Conservation (phyloP, 2,113 vertebrate species). For the Phalacrocorax brasilianus region DNA sequence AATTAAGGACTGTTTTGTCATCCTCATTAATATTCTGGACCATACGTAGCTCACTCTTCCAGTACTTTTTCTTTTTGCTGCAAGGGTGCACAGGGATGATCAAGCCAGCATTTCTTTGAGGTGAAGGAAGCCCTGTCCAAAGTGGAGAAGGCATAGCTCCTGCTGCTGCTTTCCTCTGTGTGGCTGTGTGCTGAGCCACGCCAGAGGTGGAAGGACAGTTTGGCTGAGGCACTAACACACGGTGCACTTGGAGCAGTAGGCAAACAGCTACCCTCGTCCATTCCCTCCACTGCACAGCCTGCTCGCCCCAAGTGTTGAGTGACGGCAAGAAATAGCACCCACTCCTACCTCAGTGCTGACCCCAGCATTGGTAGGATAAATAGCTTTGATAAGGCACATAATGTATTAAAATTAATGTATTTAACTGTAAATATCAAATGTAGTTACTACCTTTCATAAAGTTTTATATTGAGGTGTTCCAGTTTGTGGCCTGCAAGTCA, state of each 20-base stretch:
- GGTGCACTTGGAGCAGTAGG: background rate
- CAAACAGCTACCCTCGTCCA: rapidly evolving
- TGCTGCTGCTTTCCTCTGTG: background rate
- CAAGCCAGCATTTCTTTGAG: background rate
- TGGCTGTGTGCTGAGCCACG: background rate
- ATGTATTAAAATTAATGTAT: background rate
- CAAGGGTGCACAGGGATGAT: background rate
- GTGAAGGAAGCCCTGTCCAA: background rate
- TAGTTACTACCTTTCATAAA: background rate
- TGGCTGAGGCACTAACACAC: background rate
- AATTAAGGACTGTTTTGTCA: background rate
- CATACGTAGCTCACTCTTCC: background rate
- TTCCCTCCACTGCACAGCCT: background rate
- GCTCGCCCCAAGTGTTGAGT: background rate
- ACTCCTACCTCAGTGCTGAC: background rate
- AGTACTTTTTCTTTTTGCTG: background rate
- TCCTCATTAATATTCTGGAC: background rate
- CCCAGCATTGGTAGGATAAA: background rate
- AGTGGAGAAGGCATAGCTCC: background rate
- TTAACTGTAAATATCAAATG: background rate
- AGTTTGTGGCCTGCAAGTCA: background rate
- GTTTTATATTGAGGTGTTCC: background rate
- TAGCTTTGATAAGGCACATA: background rate
- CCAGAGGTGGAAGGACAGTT: background rate
- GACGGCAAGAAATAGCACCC: rapidly evolving